These are phyloP conservation scores for Teleogryllus oceanicus DNA, from an alignment of 2,888 invertebrate species.

Conservation along the genomic window DNA sequence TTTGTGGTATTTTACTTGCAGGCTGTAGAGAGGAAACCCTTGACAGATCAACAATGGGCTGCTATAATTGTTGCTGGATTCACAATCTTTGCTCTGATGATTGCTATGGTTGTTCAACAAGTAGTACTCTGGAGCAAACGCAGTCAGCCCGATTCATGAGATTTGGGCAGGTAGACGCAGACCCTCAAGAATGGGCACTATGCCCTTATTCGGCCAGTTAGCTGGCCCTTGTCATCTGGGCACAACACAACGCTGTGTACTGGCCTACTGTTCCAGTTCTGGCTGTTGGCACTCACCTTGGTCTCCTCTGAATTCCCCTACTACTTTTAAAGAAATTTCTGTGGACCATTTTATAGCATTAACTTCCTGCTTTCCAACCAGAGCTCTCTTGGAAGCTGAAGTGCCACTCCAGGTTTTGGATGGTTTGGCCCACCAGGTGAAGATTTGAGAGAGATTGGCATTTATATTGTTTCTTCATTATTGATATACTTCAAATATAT, in stretches of 20 bases:
- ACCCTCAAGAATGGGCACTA: background rate
- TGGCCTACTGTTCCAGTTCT: background rate
- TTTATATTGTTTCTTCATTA: background rate
- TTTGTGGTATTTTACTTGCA: conserved; percentile 31
- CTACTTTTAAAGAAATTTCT: conserved; percentile 18
- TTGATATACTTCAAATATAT: background rate
- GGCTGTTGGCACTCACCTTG: conserved; percentile 23
- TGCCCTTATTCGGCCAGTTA: background rate
- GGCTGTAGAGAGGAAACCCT: conserved; percentile 45
- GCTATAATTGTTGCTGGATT: conserved; percentile 60
- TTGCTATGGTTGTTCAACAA: conserved; percentile 60
- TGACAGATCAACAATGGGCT: conserved; percentile 62
- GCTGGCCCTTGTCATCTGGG: background rate
- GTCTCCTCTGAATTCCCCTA: conserved; percentile 9
- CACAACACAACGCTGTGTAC: background rate
- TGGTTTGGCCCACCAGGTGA: background rate
- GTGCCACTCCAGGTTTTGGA: background rate
- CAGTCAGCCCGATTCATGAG: conserved; percentile 19
- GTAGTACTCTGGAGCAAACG: conserved; percentile 40
- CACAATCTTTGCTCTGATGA: conserved; percentile 58
- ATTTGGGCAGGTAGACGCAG: background rate
- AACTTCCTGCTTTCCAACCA: conserved; percentile 34
- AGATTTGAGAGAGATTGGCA: conserved; percentile 11
- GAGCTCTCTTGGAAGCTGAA: conserved; percentile 26
- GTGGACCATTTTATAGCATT: conserved; percentile 29